phyloP scores from a whole-genome alignment of 2,888 invertebrate genomes.

The Drosophila basisetae region DNA sequence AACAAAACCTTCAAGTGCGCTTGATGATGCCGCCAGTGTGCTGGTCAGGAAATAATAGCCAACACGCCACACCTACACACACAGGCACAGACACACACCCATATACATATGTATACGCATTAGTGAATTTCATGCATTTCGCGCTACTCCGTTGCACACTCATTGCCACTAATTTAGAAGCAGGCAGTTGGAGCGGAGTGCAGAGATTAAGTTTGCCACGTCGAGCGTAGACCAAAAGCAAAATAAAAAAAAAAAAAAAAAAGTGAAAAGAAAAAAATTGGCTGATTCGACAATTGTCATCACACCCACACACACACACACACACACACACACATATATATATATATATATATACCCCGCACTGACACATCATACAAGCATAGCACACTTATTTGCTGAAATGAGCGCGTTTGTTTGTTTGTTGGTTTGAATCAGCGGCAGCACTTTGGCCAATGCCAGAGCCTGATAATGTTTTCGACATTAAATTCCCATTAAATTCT shows the following conservation, averaged over 20 bases:
- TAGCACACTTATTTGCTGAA: slow-evolving; percentile 39
- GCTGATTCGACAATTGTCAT: slow-evolving; percentile 64
- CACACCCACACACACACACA: slow-evolving; percentile 5
- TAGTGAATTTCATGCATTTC: slow-evolving; percentile 44
- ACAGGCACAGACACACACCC: slow-evolving; percentile 12
- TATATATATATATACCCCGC: background rate
- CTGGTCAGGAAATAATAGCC: slow-evolving; percentile 33
- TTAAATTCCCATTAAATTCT: slow-evolving; percentile 75
- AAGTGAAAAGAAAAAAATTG: slow-evolving; percentile 22
- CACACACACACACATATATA: background rate
- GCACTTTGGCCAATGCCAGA: slow-evolving; percentile 45
- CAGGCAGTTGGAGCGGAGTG: slow-evolving; percentile 8
- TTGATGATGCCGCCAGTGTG: slow-evolving; percentile 24
- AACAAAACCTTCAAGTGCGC: slow-evolving; percentile 69
- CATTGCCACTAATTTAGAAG: slow-evolving; percentile 61
- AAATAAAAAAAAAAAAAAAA: background rate
- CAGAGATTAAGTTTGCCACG: slow-evolving; percentile 45
- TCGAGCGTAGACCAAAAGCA: slow-evolving; percentile 10
- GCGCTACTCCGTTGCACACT: slow-evolving; percentile 22
- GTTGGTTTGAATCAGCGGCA: slow-evolving; percentile 26
- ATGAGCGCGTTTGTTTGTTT: slow-evolving; percentile 44
- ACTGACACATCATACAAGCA: slow-evolving; percentile 1
- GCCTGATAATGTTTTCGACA: slow-evolving; percentile 74
- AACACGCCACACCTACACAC: slow-evolving; percentile 33
- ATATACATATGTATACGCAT: slow-evolving; percentile 29